These are phyloP conservation scores for Brachylomia viminalis DNA, from an alignment of 2,888 invertebrate genomes.

Conservation along the genomic window DNA sequence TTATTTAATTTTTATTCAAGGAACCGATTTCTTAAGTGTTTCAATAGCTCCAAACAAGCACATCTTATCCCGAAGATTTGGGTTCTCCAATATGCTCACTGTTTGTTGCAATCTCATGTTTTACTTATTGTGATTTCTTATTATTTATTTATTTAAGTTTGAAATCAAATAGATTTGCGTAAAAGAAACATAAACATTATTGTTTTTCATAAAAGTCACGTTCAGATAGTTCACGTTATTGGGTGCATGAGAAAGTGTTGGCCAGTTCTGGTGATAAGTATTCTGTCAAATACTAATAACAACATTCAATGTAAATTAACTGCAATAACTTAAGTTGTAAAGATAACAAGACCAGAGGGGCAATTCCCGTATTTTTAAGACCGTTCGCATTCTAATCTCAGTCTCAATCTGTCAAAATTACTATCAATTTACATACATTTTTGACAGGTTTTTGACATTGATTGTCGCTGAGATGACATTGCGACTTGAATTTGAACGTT, in stretches of 20 bases:
- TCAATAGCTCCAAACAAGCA: neutral
- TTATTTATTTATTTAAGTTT: neutral
- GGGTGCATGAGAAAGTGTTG: constrained; percentile 36
- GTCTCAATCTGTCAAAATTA: too few relatives aligned
- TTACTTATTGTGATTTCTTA: neutral
- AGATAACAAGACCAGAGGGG: constrained; percentile 29
- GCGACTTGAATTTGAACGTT: too few relatives aligned
- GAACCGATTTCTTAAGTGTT: constrained; percentile 3
- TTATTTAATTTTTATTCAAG: neutral
- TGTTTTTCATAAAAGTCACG: neutral
- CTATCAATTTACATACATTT: too few relatives aligned
- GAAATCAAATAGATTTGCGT: neutral
- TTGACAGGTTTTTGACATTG: too few relatives aligned
- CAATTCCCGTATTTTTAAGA: too few relatives aligned
- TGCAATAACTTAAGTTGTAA: constrained; percentile 9
- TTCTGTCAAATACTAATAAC: constrained; percentile 17
- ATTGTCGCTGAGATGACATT: too few relatives aligned
- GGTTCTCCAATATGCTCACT: neutral
- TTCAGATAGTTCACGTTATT: constrained; percentile 1
- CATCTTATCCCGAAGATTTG: neutral
- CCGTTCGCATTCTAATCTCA: too few relatives aligned
- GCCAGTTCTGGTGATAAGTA: constrained; percentile 18
- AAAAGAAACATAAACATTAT: too few relatives aligned
- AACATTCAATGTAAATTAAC: constrained; percentile 19
- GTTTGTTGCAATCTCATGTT: neutral